Evolutionary conservation across 2,113 vertebrate genomes (phyloP).

Genomic region (Pelobates fuscus): DNA sequence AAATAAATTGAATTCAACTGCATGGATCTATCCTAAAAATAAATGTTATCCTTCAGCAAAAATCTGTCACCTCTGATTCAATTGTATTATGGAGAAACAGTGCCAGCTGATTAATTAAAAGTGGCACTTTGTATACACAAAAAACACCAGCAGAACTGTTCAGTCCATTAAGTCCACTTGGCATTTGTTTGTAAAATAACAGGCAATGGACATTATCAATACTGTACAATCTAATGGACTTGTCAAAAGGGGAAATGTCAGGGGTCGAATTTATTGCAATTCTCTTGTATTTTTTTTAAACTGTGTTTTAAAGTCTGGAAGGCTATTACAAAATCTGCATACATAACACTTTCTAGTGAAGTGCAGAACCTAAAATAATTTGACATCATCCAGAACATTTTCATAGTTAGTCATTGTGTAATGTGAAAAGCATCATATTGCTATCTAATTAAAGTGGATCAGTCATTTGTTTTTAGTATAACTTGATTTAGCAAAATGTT

Average conservation of each 20-base stretch:
- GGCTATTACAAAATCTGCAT: not conserved
- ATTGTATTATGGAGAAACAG: conserved; percentile 42
- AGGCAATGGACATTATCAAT: conserved; percentile 22
- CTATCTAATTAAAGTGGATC: too few species aligned
- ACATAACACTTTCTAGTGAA: not conserved
- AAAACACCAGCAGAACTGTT: conserved; percentile 26
- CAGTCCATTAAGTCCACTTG: conserved; percentile 34
- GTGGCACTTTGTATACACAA: conserved; percentile 35
- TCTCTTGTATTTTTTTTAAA: not conserved
- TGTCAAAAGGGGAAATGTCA: not conserved
- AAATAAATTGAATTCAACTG: conserved; percentile 43
- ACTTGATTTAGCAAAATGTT: too few species aligned
- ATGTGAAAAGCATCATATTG: too few species aligned
- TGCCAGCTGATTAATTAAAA: conserved; percentile 39
- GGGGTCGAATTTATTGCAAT: not conserved
- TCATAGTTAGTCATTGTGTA: not conserved
- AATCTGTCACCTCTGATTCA: conserved; percentile 39
- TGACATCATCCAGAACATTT: not conserved
- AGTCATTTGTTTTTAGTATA: too few species aligned
- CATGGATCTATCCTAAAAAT: conserved; percentile 43
- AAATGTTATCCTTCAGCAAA: conserved; percentile 45
- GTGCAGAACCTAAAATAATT: not conserved
- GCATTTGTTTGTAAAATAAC: conserved; percentile 21
- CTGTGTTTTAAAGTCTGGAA: not conserved
- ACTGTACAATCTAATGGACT: conserved; percentile 50